Evolutionary conservation across 1,140 invertebrate genomes (phyloP).

Genomic region (Heliconius eleuchia): DNA sequence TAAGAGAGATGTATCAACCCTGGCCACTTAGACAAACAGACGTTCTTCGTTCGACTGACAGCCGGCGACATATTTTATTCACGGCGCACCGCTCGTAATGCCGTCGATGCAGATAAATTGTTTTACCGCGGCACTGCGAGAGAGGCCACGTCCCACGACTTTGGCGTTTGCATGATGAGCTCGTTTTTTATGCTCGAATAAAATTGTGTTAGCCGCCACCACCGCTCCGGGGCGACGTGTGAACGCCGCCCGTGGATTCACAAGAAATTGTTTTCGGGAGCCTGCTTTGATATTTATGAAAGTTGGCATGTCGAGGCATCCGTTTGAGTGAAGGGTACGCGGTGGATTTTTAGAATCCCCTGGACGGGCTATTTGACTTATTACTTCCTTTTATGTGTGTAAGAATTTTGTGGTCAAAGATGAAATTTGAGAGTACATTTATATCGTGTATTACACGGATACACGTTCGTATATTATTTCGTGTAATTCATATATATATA

Average conservation of each 20-base stretch:
- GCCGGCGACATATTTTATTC: constrained; percentile 80
- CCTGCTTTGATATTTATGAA: constrained; percentile 80
- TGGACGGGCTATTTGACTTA: constrained; percentile 48
- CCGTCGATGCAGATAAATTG: constrained; percentile 81
- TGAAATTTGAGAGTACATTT: constrained; percentile 14
- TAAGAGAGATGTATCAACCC: constrained; percentile 43
- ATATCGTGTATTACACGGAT: background rate
- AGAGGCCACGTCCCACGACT: constrained; percentile 70
- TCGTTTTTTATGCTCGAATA: constrained; percentile 80
- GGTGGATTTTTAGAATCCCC: constrained; percentile 56
- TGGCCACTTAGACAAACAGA: constrained; percentile 47
- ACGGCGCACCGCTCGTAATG: constrained; percentile 71
- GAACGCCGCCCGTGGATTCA: constrained; percentile 59
- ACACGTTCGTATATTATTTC: background rate
- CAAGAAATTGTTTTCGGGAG: constrained; percentile 73
- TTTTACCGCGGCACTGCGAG: constrained; percentile 74
- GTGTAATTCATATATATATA: background rate
- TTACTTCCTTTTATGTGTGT: constrained; percentile 38
- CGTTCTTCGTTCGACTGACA: constrained; percentile 67
- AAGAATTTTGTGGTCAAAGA: constrained; percentile 31
- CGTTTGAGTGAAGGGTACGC: constrained; percentile 67
- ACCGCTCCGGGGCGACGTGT: constrained; percentile 56
- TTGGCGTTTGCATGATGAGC: constrained; percentile 79
- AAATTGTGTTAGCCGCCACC: constrained; percentile 77
- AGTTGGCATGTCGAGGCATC: constrained; percentile 62